Evolutionary conservation across 2,888 invertebrate species (phyloP).

Genomic region (Plebejus argus): DNA sequence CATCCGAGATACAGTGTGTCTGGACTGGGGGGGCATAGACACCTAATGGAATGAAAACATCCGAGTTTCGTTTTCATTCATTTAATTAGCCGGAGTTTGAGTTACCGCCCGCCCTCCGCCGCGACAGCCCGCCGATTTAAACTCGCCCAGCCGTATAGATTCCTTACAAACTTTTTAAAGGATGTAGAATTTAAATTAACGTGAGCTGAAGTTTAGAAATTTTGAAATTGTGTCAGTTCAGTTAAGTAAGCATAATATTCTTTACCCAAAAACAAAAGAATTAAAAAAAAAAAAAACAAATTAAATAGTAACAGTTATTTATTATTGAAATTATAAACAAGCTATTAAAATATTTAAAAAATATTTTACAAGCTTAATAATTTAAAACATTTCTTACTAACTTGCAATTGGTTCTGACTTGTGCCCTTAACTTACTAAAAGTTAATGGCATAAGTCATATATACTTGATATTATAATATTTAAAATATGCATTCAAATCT

Average conservation of each 20-base stretch:
- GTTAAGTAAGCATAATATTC: too few relatives aligned
- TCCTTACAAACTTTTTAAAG: constrained; percentile 50
- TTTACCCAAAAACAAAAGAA: too few relatives aligned
- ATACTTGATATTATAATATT: too few relatives aligned
- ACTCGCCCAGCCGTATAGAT: constrained; percentile 59
- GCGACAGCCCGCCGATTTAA: constrained; percentile 58
- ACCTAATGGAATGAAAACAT: constrained; percentile 76
- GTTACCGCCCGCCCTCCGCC: constrained; percentile 57
- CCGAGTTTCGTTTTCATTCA: constrained; percentile 76
- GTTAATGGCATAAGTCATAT: too few relatives aligned
- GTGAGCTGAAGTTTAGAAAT: not conserved
- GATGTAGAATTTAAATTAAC: constrained; percentile 28
- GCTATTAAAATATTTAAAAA: too few relatives aligned
- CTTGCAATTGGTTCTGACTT: too few relatives aligned
- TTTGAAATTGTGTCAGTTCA: not conserved
- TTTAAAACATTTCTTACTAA: too few relatives aligned
- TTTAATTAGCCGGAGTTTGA: constrained; percentile 75
- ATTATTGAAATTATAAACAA: too few relatives aligned
- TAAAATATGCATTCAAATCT: not conserved
- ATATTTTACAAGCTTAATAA: too few relatives aligned
- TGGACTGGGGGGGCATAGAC: constrained; percentile 13
- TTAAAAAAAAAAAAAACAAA: too few relatives aligned
- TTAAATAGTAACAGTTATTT: too few relatives aligned
- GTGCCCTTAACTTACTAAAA: too few relatives aligned
- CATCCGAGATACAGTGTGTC: constrained; percentile 13